A percentile compares a stretch with the other conserved stretches of the same genome.
Evolutionary conservation across 2,113 vertebrate species (phyloP).

Genomic region (Scomber colias): DNA sequence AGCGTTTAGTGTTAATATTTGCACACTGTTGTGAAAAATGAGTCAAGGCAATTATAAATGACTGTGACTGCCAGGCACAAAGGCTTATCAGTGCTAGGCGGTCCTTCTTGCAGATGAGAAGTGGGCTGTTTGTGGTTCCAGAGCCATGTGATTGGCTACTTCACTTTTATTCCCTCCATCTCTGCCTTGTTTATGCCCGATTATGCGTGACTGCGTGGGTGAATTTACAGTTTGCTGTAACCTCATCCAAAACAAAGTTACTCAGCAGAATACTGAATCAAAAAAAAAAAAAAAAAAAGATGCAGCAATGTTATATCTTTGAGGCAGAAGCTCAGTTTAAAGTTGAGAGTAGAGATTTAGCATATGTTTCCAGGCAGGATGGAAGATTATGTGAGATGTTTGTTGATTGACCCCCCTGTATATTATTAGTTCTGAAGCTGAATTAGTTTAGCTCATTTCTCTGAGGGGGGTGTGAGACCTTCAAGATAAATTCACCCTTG

Average conservation of each 20-base stretch:
- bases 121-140: conserved; percentile 45
- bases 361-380: conserved; percentile 31
- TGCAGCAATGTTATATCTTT: conserved; percentile 22
- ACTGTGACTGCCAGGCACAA: conserved; percentile 41
- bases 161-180: conserved; percentile 43
- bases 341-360: conserved; percentile 15
- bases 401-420: not conserved
- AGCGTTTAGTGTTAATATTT: conserved; percentile 7
- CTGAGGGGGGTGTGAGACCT: not conserved
- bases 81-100: conserved; percentile 31
- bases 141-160: conserved; percentile 44
- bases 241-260: conserved; percentile 60
- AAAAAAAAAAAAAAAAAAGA: not conserved
- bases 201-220: conserved; percentile 58
- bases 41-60: conserved; percentile 32
- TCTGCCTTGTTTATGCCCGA: conserved; percentile 60
- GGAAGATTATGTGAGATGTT: conserved; percentile 28
- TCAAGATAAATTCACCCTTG: not conserved
- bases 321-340: conserved; percentile 18
- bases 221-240: conserved; percentile 56
- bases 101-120: conserved; percentile 32
- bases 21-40: conserved; percentile 42
- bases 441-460: not conserved
- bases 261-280: conserved; percentile 61
- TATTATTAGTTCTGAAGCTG: not conserved